A percentile compares a stretch with the other conserved stretches of the same genome.
Evolutionary conservation across 1,140 invertebrate genomes (phyloP).

Genomic region (Drosophila quadrilineata): DNA sequence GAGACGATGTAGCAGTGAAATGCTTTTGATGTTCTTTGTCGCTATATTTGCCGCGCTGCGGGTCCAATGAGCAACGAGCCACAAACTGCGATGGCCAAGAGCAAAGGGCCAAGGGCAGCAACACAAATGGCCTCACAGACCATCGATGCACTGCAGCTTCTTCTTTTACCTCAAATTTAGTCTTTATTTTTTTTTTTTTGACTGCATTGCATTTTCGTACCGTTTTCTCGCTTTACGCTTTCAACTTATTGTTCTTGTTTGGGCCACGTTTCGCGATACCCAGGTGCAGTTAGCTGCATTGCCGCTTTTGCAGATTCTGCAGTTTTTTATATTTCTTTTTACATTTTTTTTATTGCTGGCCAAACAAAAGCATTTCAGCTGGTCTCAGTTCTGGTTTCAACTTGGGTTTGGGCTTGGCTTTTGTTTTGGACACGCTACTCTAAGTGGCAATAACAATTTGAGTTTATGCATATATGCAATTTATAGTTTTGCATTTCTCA

Average conservation of each 20-base stretch:
- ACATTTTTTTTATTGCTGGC: slow-evolving; percentile 2
- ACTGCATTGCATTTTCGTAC: slow-evolving; percentile 50
- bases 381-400: background rate
- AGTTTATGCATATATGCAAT: slow-evolving; percentile 57
- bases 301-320: slow-evolving; percentile 24
- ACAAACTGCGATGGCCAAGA: background rate
- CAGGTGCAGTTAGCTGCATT: slow-evolving; percentile 16
- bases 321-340: slow-evolving; percentile 11
- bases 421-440: slow-evolving; percentile 22
- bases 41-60: slow-evolving; percentile 12
- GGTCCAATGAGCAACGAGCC: background rate
- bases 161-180: no score
- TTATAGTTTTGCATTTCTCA: slow-evolving; percentile 44
- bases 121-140: no score
- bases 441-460: slow-evolving; percentile 75
- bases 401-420: slow-evolving; percentile 2
- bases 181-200: slow-evolving; percentile 55
- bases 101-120: background rate
- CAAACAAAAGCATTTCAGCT: slow-evolving; percentile 8
- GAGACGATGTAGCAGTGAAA: slow-evolving; percentile 47
- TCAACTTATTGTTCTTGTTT: slow-evolving; percentile 40
- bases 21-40: slow-evolving; percentile 72
- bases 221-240: slow-evolving; percentile 17
- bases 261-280: slow-evolving; percentile 16
- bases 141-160: slow-evolving; percentile 56